phyloP scores from a whole-genome alignment of 2,113 vertebrate species.

The Pardalotus punctatus region DNA sequence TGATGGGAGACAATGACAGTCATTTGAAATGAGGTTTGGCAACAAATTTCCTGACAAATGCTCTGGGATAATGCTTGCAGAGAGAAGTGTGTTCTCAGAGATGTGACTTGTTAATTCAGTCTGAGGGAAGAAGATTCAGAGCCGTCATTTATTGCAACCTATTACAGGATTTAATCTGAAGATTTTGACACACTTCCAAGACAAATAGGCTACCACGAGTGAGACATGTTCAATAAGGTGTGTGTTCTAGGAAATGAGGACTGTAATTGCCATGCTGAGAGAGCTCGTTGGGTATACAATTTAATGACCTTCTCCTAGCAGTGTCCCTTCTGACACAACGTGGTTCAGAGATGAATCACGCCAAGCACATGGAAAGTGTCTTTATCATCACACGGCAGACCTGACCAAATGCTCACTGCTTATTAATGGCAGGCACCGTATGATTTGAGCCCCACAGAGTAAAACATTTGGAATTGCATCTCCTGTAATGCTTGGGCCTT shows the following conservation, averaged over 20 bases:
- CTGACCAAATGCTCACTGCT: not conserved
- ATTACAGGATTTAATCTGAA: not conserved
- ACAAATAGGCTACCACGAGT: not conserved
- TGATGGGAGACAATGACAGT: not conserved
- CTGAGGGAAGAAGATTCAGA: not conserved
- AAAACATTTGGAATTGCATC: not conserved
- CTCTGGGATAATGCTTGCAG: not conserved
- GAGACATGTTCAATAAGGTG: not conserved
- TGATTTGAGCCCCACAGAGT: not conserved
- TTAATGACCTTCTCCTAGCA: not conserved
- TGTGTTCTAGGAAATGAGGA: not conserved
- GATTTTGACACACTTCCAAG: not conserved
- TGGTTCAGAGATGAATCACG: not conserved
- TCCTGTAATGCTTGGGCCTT: not conserved
- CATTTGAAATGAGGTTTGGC: slow-evolving; percentile 2
- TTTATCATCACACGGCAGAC: not conserved
- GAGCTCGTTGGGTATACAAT: not conserved
- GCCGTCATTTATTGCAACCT: not conserved
- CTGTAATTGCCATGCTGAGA: not conserved
- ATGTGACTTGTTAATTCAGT: not conserved
- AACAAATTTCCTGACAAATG: not conserved
- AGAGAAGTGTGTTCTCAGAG: not conserved
- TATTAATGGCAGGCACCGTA: not conserved
- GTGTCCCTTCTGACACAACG: not conserved
- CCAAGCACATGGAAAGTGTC: not conserved